Conservation (phyloP, 1,140 invertebrate genomes). For the Brachionus calyciflorus region DNA sequence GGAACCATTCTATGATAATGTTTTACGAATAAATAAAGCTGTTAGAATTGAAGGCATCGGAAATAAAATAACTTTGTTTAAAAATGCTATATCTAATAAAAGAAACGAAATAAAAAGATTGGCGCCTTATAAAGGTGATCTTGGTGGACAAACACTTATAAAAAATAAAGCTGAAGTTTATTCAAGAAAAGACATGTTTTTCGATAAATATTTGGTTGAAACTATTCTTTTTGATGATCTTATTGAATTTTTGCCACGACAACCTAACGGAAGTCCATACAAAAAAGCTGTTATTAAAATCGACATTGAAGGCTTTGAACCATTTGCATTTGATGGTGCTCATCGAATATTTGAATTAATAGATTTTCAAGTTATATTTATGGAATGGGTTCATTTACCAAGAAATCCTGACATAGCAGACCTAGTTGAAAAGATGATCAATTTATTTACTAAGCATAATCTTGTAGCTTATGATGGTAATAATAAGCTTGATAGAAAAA, state of each 20-base stretch:
- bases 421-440: background rate
- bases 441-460: background rate
- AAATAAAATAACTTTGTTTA: background rate
- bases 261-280: background rate
- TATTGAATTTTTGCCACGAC: background rate
- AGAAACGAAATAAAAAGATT: background rate
- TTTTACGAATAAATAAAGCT: background rate
- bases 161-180: background rate
- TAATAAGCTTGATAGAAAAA: background rate
- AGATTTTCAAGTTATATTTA: background rate
- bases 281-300: slow-evolving; percentile 22
- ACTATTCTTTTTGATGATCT: slow-evolving; percentile 28
- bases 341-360: background rate
- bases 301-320: slow-evolving; percentile 39
- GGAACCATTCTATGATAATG: background rate
- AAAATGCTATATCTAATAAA: slow-evolving; percentile 6
- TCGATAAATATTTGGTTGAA: background rate
- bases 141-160: slow-evolving; percentile 2
- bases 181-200: background rate
- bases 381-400: background rate
- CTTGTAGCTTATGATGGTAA: background rate
- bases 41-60: background rate
- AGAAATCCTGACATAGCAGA: background rate
- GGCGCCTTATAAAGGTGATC: background rate
- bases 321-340: slow-evolving; percentile 9